Evolutionary conservation across 1,140 invertebrate genomes (phyloP).

Genomic region (Aphelinus certus): DNA sequence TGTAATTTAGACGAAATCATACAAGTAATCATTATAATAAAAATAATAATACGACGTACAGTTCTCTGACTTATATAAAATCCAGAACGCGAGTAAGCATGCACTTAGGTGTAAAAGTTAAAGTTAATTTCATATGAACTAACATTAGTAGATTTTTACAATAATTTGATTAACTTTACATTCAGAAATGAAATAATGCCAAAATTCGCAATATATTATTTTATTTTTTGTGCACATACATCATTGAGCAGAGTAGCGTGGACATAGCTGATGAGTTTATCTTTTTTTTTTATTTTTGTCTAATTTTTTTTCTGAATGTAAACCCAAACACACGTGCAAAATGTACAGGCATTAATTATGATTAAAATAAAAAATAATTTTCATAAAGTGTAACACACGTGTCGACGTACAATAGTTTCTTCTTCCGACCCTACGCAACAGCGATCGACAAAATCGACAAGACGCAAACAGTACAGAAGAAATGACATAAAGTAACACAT

Average conservation of each 20-base stretch:
- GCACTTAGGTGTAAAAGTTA: conserved; percentile 29
- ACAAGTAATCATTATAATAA: conserved; percentile 34
- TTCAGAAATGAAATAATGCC: conserved; percentile 31
- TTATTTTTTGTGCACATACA: conserved; percentile 26
- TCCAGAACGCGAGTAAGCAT: conserved; percentile 38
- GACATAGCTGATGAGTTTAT: not conserved
- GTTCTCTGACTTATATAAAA: conserved; percentile 40
- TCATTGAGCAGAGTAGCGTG: conserved; percentile 15
- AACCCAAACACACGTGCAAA: conserved; percentile 35
- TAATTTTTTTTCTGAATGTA: conserved; percentile 35
- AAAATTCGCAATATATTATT: conserved; percentile 1
- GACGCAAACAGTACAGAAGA: conserved; percentile 18
- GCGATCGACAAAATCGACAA: conserved; percentile 33
- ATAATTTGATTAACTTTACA: conserved; percentile 39
- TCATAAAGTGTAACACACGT: conserved; percentile 22
- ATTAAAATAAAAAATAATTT: conserved; percentile 36
- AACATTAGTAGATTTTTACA: conserved; percentile 37
- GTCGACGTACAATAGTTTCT: conserved; percentile 26
- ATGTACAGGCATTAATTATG: conserved; percentile 36
- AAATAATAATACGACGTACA: conserved; percentile 36
- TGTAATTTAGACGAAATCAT: not conserved
- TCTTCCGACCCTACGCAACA: conserved; percentile 13
- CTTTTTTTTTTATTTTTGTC: not conserved
- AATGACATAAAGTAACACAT: conserved; percentile 11
- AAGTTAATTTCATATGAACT: conserved; percentile 36